Evolutionary conservation across 2,113 vertebrate species (phyloP).

Genomic region (Grammomys surdaster): DNA sequence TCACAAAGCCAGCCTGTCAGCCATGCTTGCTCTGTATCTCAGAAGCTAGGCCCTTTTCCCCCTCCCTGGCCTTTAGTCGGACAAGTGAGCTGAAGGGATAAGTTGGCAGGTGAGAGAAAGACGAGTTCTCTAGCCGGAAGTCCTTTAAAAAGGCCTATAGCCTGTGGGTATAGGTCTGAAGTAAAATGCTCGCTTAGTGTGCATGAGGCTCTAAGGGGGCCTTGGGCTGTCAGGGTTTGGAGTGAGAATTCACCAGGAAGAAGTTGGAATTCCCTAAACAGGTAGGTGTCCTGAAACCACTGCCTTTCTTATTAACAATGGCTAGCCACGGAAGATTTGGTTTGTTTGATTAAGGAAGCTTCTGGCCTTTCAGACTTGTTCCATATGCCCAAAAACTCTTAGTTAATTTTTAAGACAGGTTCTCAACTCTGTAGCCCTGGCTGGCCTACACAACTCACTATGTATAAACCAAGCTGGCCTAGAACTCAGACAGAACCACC

Average conservation of each 20-base stretch:
- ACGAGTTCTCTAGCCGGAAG: slow-evolving; percentile 10
- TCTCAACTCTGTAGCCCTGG: neutral
- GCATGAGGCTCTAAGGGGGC: neutral
- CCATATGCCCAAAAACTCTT: neutral
- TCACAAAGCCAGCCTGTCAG: neutral
- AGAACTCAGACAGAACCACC: neutral
- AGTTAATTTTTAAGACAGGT: neutral
- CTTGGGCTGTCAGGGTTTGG: neutral
- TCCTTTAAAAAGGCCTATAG: neutral
- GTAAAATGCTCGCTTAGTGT: neutral
- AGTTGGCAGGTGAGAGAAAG: neutral
- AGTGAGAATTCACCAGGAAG: neutral
- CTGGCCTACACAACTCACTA: neutral
- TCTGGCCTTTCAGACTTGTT: slow-evolving; percentile 38
- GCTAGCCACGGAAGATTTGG: neutral
- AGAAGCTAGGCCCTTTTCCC: neutral
- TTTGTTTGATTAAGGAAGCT: neutral
- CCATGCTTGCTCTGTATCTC: neutral
- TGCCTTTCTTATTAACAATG: neutral
- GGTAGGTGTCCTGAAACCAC: neutral
- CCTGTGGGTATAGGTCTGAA: neutral
- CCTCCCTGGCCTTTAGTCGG: neutral
- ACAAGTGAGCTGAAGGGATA: neutral
- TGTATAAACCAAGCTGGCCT: neutral
- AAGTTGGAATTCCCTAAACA: neutral